These are phyloP conservation scores for Lochmaea capreae DNA, from an alignment of 2,888 invertebrate genomes.

Conservation along the genomic window DNA sequence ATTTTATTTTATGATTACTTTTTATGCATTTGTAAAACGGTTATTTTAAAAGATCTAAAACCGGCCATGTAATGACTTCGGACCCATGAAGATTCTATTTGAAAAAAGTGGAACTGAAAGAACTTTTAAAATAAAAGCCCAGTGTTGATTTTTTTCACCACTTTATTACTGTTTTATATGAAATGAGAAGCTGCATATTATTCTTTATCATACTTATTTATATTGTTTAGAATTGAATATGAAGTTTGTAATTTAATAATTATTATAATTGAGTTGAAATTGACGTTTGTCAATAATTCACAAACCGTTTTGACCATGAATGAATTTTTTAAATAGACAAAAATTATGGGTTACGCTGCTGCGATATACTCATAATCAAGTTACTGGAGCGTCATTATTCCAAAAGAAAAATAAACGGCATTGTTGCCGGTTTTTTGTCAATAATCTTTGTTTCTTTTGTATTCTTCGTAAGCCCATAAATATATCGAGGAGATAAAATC, in stretches of 20 bases:
- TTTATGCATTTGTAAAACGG: too few species aligned
- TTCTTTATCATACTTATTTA: neutral
- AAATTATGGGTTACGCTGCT: conserved; percentile 28
- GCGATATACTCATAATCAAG: conserved; percentile 42
- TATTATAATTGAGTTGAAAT: neutral
- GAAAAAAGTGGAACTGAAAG: too few species aligned
- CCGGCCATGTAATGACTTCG: too few species aligned
- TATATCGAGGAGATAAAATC: conserved; percentile 49
- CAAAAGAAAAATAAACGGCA: conserved; percentile 45
- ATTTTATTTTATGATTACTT: too few species aligned
- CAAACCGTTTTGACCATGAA: neutral
- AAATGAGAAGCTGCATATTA: neutral
- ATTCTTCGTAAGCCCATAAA: conserved; percentile 47
- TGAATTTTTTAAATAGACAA: conserved; percentile 2
- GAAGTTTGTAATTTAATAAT: too few species aligned
- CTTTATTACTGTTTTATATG: too few species aligned
- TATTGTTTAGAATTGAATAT: neutral
- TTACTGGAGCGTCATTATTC: conserved; percentile 46
- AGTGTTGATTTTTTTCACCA: too few species aligned
- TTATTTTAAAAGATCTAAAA: too few species aligned
- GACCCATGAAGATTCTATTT: too few species aligned
- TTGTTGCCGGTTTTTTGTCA: conserved; percentile 43
- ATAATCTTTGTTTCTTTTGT: conserved; percentile 39
- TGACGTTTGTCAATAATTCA: neutral
- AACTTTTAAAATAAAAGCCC: too few species aligned